Evolutionary conservation across 2,797 vertebrate species (phyloP).

Genomic region (Cirrhinus molitorella): DNA sequence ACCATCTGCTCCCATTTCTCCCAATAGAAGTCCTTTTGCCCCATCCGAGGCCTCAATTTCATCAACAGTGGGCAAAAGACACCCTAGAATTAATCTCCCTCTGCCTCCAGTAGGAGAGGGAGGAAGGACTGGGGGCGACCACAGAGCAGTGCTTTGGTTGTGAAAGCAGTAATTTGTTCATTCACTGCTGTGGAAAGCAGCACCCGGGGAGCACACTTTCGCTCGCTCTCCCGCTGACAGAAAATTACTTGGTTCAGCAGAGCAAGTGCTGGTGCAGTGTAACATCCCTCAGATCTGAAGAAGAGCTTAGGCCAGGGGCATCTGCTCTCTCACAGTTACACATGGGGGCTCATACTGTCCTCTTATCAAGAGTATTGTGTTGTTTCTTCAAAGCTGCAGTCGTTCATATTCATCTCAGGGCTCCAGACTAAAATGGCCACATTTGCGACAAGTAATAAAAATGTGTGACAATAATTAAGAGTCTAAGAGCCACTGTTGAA

Average conservation of each 20-base stretch:
- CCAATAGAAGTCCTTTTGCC: conserved; percentile 73
- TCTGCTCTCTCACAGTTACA: conserved; percentile 66
- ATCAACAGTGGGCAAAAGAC: conserved; percentile 72
- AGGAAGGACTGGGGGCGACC: conserved; percentile 52
- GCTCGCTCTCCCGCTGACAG: conserved; percentile 70
- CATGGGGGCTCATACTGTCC: conserved; percentile 3
- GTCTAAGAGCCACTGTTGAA: background rate
- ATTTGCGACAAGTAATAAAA: background rate
- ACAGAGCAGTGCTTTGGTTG: conserved; percentile 68
- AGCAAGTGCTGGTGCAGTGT: conserved; percentile 68
- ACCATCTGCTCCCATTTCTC: conserved; percentile 77
- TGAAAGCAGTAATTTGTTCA: conserved; percentile 76
- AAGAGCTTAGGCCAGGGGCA: conserved; percentile 55
- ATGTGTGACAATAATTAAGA: background rate
- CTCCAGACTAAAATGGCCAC: background rate
- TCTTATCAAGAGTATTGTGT: background rate
- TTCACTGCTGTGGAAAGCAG: conserved; percentile 70
- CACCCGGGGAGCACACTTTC: conserved; percentile 63
- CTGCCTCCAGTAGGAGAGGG: conserved; percentile 57
- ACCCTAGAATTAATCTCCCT: conserved; percentile 72
- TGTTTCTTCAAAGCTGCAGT: conserved; percentile 3
- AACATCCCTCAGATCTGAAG: conserved; percentile 58
- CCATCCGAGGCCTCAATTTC: conserved; percentile 75
- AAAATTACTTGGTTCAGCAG: conserved; percentile 76
- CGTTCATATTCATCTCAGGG: background rate